Conservation (phyloP, 2,888 invertebrate species). For the Theretra japonica region DNA sequence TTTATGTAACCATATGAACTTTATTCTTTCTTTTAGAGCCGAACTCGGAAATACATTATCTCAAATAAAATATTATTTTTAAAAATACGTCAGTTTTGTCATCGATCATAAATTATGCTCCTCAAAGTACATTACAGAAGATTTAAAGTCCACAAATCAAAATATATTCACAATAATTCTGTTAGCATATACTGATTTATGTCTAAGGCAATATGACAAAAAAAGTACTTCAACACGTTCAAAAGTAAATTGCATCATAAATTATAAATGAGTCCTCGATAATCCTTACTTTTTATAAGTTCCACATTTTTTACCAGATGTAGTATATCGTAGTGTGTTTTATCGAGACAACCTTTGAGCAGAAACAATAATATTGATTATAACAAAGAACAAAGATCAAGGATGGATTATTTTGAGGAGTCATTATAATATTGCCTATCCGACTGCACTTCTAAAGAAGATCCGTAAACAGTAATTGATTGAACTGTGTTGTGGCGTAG, state of each 20-base stretch:
- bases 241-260: constrained; percentile 17
- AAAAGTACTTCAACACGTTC: neutral
- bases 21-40: too few species aligned
- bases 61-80: too few species aligned
- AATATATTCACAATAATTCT: too few species aligned
- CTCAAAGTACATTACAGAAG: too few species aligned
- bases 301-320: neutral
- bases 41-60: too few species aligned
- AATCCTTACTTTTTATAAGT: constrained; percentile 1
- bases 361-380: constrained; percentile 20
- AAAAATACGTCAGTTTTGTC: too few species aligned
- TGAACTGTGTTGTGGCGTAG: neutral
- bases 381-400: constrained; percentile 24
- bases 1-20: too few species aligned
- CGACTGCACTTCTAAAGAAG: neutral
- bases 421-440: constrained; percentile 9
- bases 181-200: neutral
- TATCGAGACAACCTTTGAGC: constrained; percentile 8
- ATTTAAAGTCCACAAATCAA: too few species aligned
- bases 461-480: neutral
- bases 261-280: neutral
- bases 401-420: constrained; percentile 22
- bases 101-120: too few species aligned
- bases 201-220: neutral
- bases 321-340: neutral